Base-by-base conservation (phyloP, 2,888 invertebrate species). In the Oxycera nigricornis region DNA sequence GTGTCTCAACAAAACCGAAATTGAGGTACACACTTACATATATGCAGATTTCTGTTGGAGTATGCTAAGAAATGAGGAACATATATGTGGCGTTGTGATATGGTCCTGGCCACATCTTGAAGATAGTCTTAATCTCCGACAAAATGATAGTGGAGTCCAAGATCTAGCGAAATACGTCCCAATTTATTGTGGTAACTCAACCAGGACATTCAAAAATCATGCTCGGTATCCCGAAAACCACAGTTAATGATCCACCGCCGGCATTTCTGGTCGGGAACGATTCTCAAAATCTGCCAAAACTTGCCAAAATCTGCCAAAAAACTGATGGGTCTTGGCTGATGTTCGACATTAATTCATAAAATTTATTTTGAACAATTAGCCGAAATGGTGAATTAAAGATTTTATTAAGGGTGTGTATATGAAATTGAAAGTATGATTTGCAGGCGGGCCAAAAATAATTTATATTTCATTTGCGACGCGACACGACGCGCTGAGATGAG, bases 281-380 rank as follows among this genome's bases (percentile, higher is more conserved):
- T 61, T 61, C n/a, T 55, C 20, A 22, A 2, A 20, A 2, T n/a
- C 1, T 24, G 31, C 31, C 9, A 2, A 46, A 4, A 30, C 30
- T 59, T 26, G 9, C 22, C 52, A 30, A 46, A 61, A 61, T 3
- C 14, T 31, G n/a, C 30, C 17, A 31, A 61, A 31, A 4, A 61
- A 7, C 20, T 28, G 61, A 17, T 14, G 61, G 61, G 30, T 30
- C 31, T 35, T 61, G 61, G 61, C 31, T 61, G 61, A 30, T 61
- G 4, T 31, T 46, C 30, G 39, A 30, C 50, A 68, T 55, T 52
- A 70, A 70, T 70, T 70, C 70, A 70, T 70, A 70, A 70, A 70
- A 70, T 70, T 70, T 70, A 70, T 70, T 70, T 39, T 52, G 24
- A 70, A 70, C 70, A 55, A 70, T 70, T 55, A 70, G 24, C 20